Evolutionary conservation across 2,113 vertebrate genomes (phyloP).

Genomic region (Passerina amoena): DNA sequence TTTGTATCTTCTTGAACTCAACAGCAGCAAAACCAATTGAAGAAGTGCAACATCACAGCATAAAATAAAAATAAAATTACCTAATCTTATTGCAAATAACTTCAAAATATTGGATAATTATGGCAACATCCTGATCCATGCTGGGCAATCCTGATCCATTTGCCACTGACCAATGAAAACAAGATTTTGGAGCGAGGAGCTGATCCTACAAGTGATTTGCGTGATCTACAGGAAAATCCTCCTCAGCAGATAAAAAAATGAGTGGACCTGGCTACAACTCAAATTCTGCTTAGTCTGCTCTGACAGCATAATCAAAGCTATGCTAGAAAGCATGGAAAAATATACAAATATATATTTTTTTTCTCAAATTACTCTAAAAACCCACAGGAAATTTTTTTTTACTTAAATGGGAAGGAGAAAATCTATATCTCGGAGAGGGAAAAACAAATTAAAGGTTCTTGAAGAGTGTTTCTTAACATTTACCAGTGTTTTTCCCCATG

Average conservation of each 20-base stretch:
- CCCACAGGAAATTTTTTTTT: slow-evolving; percentile 20
- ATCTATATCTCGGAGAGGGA: slow-evolving; percentile 55
- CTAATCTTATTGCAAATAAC: background rate
- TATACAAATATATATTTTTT: slow-evolving; percentile 48
- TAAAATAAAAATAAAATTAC: background rate
- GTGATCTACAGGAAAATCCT: background rate
- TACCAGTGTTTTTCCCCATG: slow-evolving; percentile 56
- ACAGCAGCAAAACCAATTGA: background rate
- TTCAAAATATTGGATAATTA: background rate
- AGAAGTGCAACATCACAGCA: background rate
- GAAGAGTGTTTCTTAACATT: slow-evolving; percentile 69
- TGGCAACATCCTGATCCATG: background rate
- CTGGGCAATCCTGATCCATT: background rate
- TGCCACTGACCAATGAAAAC: background rate
- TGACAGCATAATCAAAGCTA: slow-evolving; percentile 35
- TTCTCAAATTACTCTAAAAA: slow-evolving; percentile 45
- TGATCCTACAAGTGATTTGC: background rate
- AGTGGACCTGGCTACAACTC: background rate
- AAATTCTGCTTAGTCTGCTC: background rate
- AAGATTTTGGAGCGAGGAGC: background rate
- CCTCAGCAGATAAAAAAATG: background rate
- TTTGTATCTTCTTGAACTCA: background rate
- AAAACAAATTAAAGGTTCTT: slow-evolving; percentile 70
- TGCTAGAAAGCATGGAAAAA: slow-evolving; percentile 4
- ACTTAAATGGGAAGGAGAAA: slow-evolving; percentile 51